Evolutionary conservation across 2,113 vertebrate species (phyloP), one percentile per base, ranked within the genome.

Genomic region (Neofelis nebulosa): DNA sequence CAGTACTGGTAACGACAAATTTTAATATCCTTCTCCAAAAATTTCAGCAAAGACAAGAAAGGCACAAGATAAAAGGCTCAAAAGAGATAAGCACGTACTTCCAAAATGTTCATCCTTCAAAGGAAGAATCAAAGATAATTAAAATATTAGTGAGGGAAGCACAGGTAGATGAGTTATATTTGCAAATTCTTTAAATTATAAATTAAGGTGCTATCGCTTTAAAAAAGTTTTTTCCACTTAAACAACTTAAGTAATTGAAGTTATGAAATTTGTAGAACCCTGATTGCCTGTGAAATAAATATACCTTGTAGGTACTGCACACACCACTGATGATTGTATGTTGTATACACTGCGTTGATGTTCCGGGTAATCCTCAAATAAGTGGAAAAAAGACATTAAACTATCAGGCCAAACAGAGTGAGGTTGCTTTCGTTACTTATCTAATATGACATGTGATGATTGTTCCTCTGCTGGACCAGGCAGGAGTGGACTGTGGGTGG

Each of bases 151-250:
- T 55, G 31, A 83, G 92, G 45, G 16, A 13, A 93, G 23, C 73
- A 57, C 10, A 76, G 33, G 15, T 45, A 95, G 57, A 87, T 73
- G 50, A 95, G 65, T 68, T 90, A 2, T 36, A 88, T 74, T 91
- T 97, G 38, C 69, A 84, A 79, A 86, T 82, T 89, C n/a, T 86
- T 96, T 45, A 91, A 88, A 78, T 97, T 93, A 85, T 92, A 94
- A 89, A 82, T 86, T 19, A 74, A 27, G 33, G 23, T 95, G 71
- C 23, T 91, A 19, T 4, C 25, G 18, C 68, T 82, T 36, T 21
- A 68, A 87, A 21, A 48, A 27, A 66, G 31, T 50, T 82, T 25
- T 76, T 89, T 36, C 41, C 73, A 31, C 31, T 81, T 84, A n/a
- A 82, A 87, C 68, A 94, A 63, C 8, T 71, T 57, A 96, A 41